phyloP scores from a whole-genome alignment of 2,113 vertebrate genomes.

The Bos indicus region DNA sequence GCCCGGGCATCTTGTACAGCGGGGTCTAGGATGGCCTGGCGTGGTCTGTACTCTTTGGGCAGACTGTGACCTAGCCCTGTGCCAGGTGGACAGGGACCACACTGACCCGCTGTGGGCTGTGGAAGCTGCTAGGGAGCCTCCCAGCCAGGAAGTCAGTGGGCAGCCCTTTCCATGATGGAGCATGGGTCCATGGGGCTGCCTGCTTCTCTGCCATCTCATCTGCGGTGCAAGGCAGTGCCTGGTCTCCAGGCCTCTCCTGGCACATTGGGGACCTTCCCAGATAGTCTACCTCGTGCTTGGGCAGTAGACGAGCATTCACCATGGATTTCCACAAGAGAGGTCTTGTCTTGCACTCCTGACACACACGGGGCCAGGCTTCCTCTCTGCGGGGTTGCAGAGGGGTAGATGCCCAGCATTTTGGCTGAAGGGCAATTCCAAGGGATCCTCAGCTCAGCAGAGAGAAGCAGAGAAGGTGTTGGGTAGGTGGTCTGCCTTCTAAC shows the following conservation, averaged over 20 bases:
- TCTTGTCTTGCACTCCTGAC: not conserved
- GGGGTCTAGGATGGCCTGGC: not conserved
- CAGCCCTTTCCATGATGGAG: fast-evolving
- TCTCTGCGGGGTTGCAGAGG: fast-evolving
- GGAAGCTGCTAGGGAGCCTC: not conserved
- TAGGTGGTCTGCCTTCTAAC: fast-evolving
- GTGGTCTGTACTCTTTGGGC: not conserved
- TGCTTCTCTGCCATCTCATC: not conserved
- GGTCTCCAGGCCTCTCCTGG: not conserved
- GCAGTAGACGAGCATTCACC: fast-evolving
- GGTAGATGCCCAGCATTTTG: fast-evolving
- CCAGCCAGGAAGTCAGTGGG: fast-evolving
- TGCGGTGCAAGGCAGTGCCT: fast-evolving
- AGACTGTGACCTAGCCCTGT: fast-evolving
- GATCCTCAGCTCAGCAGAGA: not conserved
- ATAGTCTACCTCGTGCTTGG: fast-evolving
- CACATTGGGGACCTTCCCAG: fast-evolving
- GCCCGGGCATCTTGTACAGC: fast-evolving
- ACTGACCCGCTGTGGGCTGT: fast-evolving
- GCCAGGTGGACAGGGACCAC: not conserved
- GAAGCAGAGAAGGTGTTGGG: not conserved
- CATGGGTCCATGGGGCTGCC: fast-evolving
- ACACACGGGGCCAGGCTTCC: not conserved
- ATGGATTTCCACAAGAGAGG: not conserved
- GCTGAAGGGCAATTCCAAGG: not conserved